Evolutionary conservation across 2,888 invertebrate genomes (phyloP), one percentile per base, ranked within the genome.

Genomic region (Sussaba pulchella): DNA sequence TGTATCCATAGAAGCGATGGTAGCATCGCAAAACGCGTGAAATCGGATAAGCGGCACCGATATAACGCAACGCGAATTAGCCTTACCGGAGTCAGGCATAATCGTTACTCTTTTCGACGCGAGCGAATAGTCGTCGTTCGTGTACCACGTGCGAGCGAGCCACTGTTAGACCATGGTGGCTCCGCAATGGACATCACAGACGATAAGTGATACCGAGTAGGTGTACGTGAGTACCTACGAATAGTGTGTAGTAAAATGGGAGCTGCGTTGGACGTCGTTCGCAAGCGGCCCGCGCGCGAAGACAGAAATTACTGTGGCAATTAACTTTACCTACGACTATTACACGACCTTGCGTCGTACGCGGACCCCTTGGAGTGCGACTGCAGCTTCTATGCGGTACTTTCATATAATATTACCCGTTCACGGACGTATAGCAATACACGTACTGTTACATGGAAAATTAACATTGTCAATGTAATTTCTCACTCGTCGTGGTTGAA

Each of bases 31-130:
- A 80, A 61, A 45, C 14, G 67, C 72, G 72, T 72, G 72, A 63
- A 73, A 81, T 69, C 67, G 67, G 81, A 81, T 81, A 77, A 77
- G 67, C 71, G 41, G 61, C 43, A 36, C 52, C 47, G 64, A 73
- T 66, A 78, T 45, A 81, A 74, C 66, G 70, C 52, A 50, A 66
- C 70, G 78, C 74, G 78, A 81, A 81, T 81, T 81, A 81, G 81
- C 78, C 81, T 31, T 2, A 31, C 52, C 69, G 52, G 43, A 78
- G 59, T 52, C 41, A 50, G 52, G 41, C 63, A 78, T 74, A 74
- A 81, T 78, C 81, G 81, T 81, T 74, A 74, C 66, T 81, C 81
- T 81, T 81, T 81, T 81, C 74, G 81, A 70, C 81, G 69, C 81
- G 64, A 74, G 78, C 78, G 39, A 81, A 81, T 78, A 74, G 78